phyloP scores from a whole-genome alignment of 2,113 vertebrate species.

The Bubo bubo region DNA sequence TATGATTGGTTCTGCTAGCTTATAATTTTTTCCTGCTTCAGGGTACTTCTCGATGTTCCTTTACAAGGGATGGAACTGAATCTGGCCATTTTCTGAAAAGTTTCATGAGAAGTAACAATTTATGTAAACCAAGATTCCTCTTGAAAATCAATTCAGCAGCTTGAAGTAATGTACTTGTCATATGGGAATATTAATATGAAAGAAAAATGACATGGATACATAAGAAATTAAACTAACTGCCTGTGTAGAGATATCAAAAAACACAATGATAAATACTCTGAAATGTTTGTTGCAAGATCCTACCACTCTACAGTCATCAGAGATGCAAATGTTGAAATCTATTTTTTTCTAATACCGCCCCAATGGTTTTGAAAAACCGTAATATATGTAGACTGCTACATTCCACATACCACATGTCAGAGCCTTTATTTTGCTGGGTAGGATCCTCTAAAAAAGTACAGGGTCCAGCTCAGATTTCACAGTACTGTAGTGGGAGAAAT shows the following conservation, averaged over 20 bases:
- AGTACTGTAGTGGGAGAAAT: not conserved
- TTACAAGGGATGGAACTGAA: not conserved
- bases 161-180: slow-evolving; percentile 50
- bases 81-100: not conserved
- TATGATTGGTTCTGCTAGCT: not conserved
- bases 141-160: slow-evolving; percentile 53
- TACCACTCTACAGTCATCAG: not conserved
- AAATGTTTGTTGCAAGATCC: slow-evolving; percentile 16
- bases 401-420: not conserved
- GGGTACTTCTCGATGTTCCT: not conserved
- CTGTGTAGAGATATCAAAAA: slow-evolving; percentile 2
- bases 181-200: slow-evolving; percentile 57
- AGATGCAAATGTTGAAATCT: not conserved
- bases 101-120: slow-evolving; percentile 35
- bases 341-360: not conserved
- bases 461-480: not conserved
- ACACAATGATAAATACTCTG: not conserved
- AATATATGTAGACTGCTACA: not conserved
- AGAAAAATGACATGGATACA: slow-evolving; percentile 46
- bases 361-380: not conserved
- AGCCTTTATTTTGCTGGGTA: not conserved
- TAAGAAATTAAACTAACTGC: slow-evolving; percentile 51
- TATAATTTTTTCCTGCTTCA: not conserved
- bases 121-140: slow-evolving; percentile 38
- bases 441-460: not conserved